Conservation (phyloP, 2,113 vertebrate species). For the Myrmecobius fasciatus region DNA sequence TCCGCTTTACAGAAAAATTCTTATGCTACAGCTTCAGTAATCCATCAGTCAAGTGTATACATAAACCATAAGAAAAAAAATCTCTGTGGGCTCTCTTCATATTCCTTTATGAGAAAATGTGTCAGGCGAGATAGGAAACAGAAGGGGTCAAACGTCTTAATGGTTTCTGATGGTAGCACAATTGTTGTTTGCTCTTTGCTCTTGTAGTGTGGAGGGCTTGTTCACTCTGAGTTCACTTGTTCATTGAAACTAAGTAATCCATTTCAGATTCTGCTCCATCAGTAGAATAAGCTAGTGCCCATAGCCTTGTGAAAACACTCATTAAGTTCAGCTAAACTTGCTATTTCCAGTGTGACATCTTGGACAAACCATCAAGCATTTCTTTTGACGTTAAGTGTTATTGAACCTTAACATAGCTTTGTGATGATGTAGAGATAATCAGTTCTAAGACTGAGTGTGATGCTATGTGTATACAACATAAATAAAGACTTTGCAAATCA, state of each 20-base stretch:
- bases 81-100: constrained; percentile 37
- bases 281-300: background rate
- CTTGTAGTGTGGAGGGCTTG: constrained; percentile 21
- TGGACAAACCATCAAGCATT: background rate
- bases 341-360: background rate
- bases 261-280: background rate
- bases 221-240: constrained; percentile 5
- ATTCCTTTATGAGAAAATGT: background rate
- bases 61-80: background rate
- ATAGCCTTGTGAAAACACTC: background rate
- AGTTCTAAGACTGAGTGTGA: background rate
- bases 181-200: constrained; percentile 7
- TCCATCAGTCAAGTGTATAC: constrained; percentile 8
- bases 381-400: background rate
- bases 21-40: constrained; percentile 15
- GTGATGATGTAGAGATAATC: background rate
- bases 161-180: constrained; percentile 15
- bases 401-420: background rate
- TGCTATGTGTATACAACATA: background rate
- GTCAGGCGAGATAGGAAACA: constrained; percentile 2
- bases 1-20: background rate
- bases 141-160: background rate
- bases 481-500: background rate
- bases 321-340: background rate
- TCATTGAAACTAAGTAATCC: constrained; percentile 23